Evolutionary conservation across 2,113 vertebrate species (phyloP).

Genomic region (Penelope pileata): DNA sequence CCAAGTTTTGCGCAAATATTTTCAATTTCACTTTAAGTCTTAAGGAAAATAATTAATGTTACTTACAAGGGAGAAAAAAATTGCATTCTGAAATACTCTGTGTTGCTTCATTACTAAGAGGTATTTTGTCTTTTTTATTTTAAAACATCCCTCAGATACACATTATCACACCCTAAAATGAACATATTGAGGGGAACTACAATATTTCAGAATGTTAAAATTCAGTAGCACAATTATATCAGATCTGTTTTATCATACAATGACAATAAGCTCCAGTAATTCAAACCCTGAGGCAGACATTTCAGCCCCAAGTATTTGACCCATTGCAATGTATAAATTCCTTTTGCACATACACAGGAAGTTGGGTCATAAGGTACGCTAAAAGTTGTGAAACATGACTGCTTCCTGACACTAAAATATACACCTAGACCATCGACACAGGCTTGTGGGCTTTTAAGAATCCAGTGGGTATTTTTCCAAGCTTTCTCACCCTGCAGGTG

Average conservation of each 20-base stretch:
- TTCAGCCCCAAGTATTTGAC: neutral
- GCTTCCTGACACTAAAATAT: neutral
- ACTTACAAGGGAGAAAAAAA: neutral
- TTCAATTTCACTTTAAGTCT: neutral
- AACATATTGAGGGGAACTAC: neutral
- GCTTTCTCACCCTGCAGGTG: neutral
- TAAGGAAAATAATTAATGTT: neutral
- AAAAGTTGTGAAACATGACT: neutral
- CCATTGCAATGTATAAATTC: neutral
- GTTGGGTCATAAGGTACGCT: neutral
- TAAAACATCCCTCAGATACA: neutral
- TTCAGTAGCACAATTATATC: neutral
- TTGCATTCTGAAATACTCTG: neutral
- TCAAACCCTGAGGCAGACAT: neutral
- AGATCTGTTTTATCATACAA: neutral
- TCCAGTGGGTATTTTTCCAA: neutral
- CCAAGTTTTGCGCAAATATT: neutral
- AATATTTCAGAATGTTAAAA: neutral
- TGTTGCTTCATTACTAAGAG: neutral
- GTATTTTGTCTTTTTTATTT: neutral
- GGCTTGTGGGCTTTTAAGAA: neutral
- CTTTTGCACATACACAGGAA: neutral
- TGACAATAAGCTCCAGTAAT: neutral
- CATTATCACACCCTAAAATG: neutral
- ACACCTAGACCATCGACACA: fast-evolving